Evolutionary conservation across 1,140 invertebrate genomes (phyloP), one percentile per base, ranked within the genome.

Genomic region (Scaptomyza pallida): DNA sequence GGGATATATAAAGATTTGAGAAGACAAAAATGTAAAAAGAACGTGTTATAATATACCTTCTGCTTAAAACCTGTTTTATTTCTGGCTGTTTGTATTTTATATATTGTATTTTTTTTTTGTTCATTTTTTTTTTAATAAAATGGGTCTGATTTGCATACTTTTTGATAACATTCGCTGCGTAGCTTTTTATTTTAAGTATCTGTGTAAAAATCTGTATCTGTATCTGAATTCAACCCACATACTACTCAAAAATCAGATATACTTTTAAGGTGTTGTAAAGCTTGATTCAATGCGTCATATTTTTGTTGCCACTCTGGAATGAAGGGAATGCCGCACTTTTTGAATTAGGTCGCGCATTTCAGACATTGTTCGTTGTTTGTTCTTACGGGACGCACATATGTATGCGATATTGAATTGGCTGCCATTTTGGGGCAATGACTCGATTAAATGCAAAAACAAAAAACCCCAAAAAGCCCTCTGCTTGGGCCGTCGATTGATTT

Each of bases 381-480:
- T 35, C n/a, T 59, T 37, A 63, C 43, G 56, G 40, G 61, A 56
- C n/a, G n/a, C n/a, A n/a, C n/a, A n/a, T n/a, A n/a, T 15, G 61
- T 21, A 30, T 26, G 64, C 59, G 68, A 55, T 51, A 62, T 77
- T 72, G 76, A 59, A 50, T 70, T 62, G 79, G 60, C 68, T 68
- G 77, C 63, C 77, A 86, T 72, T 82, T 88, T 86, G 75, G 82
- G 82, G 78, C 82, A 88, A 89, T 82, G 82, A 88, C 82, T 88
- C 72, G 77, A 81, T 81, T 86, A 77, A 86, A 37, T 37, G 44
- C 45, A 56, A 30, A 12, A 52, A 13, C 5, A 52, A 26, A 5
- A 55, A 63, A 8, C 19, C n/a, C 44, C 33, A 30, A 48, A n/a
- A 33, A 35, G 43, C 19, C 15, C 30, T 33, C 21, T 65, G 23